phyloP scores from a whole-genome alignment of 2,888 invertebrate species.

The Macaria liturata region DNA sequence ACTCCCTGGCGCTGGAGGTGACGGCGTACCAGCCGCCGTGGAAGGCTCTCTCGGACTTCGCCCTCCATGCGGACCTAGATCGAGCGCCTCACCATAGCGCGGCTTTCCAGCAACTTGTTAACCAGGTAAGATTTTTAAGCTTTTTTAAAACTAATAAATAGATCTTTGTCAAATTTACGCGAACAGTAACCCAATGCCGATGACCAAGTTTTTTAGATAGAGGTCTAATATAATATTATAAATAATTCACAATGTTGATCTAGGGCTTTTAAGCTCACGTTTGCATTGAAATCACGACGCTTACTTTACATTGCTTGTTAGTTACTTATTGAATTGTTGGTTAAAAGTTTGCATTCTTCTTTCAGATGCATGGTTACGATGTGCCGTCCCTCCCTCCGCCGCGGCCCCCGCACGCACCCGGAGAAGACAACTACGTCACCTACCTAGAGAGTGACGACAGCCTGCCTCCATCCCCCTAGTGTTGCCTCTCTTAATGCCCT shows the following conservation, averaged over 20 bases:
- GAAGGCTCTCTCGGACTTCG: slow-evolving; percentile 98
- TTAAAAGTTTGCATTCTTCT: slow-evolving; percentile 30
- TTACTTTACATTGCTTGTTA: too few species aligned
- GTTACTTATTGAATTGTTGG: too few species aligned
- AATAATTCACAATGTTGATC: too few species aligned
- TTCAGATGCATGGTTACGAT: slow-evolving; percentile 96
- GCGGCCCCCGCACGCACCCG: slow-evolving; percentile 85
- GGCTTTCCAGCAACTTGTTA: slow-evolving; percentile 98
- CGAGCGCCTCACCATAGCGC: slow-evolving; percentile 93
- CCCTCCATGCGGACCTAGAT: slow-evolving; percentile 96
- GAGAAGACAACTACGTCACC: slow-evolving; percentile 93
- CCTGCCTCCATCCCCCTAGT: slow-evolving; percentile 89
- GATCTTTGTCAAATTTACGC: too few species aligned
- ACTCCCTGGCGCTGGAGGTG: slow-evolving; percentile 93
- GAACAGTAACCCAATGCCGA: too few species aligned
- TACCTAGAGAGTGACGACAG: slow-evolving; percentile 95
- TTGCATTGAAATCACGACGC: too few species aligned
- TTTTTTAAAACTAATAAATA: too few species aligned
- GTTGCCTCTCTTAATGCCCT: slow-evolving; percentile 63
- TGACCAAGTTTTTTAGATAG: too few species aligned
- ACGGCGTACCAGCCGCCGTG: slow-evolving; percentile 97
- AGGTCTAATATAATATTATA: too few species aligned
- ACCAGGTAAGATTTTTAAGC: too few species aligned
- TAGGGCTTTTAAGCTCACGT: too few species aligned
- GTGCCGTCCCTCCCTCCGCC: slow-evolving; percentile 85